These are phyloP conservation scores for Atethmia centrago DNA, from an alignment of 2,888 invertebrate genomes.

Conservation along the genomic window DNA sequence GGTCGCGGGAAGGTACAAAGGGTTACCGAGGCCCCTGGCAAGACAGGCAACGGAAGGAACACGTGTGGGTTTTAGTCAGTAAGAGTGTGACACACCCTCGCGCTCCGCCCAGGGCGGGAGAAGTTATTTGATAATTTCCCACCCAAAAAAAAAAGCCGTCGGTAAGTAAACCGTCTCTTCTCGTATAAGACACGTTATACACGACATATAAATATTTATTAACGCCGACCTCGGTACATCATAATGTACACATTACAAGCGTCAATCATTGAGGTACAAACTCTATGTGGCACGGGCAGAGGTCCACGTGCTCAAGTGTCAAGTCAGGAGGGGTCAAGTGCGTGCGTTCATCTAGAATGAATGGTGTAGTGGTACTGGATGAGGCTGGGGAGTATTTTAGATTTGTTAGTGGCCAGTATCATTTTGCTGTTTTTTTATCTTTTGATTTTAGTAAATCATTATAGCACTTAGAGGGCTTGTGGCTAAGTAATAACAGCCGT, in stretches of 20 bases:
- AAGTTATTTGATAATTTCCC: too few species aligned
- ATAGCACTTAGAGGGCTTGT: too few species aligned
- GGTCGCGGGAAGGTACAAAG: too few species aligned
- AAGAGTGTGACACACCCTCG: too few species aligned
- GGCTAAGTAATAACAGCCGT: too few species aligned
- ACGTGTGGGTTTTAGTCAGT: too few species aligned
- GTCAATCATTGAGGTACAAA: conserved; percentile 5
- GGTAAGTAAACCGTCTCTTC: not conserved
- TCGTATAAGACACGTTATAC: too few species aligned
- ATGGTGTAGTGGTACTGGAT: conserved; percentile 10
- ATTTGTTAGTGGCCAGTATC: not conserved
- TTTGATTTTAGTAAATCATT: not conserved
- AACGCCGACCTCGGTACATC: conserved; percentile 9
- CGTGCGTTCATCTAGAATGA: conserved; percentile 37
- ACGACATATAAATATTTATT: conserved; percentile 14
- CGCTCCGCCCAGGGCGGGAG: too few species aligned
- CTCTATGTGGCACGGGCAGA: conserved; percentile 20
- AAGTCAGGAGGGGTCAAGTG: conserved; percentile 67
- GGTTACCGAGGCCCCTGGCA: too few species aligned
- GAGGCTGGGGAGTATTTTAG: not conserved
- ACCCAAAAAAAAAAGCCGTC: too few species aligned
- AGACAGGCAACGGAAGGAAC: too few species aligned
- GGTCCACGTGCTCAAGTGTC: conserved; percentile 64
- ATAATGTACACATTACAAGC: conserved; percentile 40
- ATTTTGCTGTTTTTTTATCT: not conserved